These are phyloP conservation scores for Heterochromis multidens DNA, from an alignment of 2,113 vertebrate species.

Conservation along the genomic window DNA sequence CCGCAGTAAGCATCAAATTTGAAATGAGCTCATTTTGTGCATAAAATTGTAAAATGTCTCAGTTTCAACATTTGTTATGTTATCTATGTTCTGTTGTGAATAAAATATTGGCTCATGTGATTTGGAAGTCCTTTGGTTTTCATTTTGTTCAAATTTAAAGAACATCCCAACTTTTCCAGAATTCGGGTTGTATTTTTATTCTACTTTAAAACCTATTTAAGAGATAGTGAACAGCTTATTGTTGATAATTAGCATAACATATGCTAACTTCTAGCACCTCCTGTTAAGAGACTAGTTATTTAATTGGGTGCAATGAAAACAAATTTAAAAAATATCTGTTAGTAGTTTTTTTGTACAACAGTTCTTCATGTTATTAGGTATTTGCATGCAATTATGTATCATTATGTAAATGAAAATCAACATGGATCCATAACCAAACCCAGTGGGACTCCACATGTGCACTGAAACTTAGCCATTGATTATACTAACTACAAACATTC, in stretches of 20 bases:
- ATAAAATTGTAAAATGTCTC: too few species aligned
- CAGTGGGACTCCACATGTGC: not conserved
- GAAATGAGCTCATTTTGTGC: too few species aligned
- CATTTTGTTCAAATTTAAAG: too few species aligned
- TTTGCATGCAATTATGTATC: not conserved
- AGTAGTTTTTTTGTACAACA: not conserved
- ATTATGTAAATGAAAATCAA: not conserved
- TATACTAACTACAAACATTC: too few species aligned
- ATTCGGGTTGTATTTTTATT: too few species aligned
- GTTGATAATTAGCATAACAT: not conserved
- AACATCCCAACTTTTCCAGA: too few species aligned
- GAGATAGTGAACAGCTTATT: not conserved
- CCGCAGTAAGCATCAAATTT: too few species aligned
- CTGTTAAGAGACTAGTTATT: not conserved
- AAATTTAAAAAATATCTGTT: not conserved
- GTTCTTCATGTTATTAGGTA: not conserved
- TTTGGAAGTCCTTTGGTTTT: too few species aligned
- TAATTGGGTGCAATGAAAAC: not conserved
- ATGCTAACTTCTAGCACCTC: not conserved
- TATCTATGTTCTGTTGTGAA: too few species aligned
- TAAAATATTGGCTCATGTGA: too few species aligned
- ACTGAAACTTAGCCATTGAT: too few species aligned
- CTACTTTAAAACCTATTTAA: not conserved
- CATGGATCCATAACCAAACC: not conserved
- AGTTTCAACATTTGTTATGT: too few species aligned